Conservation (phyloP, 2,113 vertebrate species). For the Mus spicilegus region DNA sequence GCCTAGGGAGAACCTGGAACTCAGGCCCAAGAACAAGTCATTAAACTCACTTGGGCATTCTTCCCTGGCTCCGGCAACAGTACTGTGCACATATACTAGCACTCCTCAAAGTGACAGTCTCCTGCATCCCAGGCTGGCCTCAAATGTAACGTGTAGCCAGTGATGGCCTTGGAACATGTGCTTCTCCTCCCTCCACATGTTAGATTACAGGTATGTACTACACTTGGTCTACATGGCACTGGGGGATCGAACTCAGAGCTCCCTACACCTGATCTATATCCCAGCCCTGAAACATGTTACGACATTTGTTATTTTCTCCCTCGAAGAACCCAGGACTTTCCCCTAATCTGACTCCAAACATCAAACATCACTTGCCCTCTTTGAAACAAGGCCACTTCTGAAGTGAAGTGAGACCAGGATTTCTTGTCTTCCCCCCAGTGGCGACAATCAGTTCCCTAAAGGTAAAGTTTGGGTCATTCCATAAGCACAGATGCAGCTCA, state of each 20-base stretch:
- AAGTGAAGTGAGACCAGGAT: not conserved
- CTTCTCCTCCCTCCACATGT: not conserved
- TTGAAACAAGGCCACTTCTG: not conserved
- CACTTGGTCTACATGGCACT: not conserved
- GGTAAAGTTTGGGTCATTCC: constrained; percentile 55
- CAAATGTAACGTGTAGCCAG: not conserved
- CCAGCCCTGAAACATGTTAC: not conserved
- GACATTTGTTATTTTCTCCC: not conserved
- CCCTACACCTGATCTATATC: too few relatives aligned
- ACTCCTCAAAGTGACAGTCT: not conserved
- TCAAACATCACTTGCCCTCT: not conserved
- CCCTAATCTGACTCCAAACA: constrained; percentile 15
- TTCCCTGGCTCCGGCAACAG: not conserved
- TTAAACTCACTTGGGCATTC: not conserved
- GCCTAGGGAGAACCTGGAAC: constrained; percentile 83
- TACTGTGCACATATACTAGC: not conserved
- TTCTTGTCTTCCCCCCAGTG: not conserved
- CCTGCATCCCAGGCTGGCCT: not conserved
- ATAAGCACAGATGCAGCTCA: not conserved
- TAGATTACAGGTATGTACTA: not conserved
- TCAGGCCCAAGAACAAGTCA: not conserved
- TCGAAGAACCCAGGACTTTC: constrained; percentile 75
- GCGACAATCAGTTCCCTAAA: constrained; percentile 65
- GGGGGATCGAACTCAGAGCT: not conserved
- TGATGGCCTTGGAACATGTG: not conserved